Conservation (phyloP, 2,113 vertebrate genomes). For the Syrmaticus mikado region DNA sequence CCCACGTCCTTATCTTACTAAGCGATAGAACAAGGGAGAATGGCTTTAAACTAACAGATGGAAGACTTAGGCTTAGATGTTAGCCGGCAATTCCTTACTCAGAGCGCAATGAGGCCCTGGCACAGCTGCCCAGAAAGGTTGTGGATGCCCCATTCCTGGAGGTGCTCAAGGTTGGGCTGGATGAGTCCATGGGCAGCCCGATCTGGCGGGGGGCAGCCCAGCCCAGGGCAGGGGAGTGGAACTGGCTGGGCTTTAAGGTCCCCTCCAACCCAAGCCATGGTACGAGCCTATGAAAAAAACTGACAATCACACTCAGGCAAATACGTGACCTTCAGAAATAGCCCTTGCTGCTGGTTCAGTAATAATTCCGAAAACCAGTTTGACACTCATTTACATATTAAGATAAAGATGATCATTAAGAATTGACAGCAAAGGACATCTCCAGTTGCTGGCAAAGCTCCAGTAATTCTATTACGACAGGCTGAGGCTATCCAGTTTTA, state of each 20-base stretch:
- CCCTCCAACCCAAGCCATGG: too few relatives aligned
- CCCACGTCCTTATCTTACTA: background rate
- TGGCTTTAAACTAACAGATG: too few relatives aligned
- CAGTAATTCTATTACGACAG: background rate
- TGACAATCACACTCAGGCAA: background rate
- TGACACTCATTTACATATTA: background rate
- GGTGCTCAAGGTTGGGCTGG: too few relatives aligned
- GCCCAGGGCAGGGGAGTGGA: too few relatives aligned
- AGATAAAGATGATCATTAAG: background rate
- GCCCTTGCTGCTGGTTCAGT: background rate
- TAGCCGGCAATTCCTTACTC: too few relatives aligned
- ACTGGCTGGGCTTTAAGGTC: too few relatives aligned
- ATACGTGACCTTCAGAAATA: background rate
- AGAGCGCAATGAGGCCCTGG: too few relatives aligned
- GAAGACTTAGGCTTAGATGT: too few relatives aligned
- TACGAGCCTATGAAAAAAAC: background rate
- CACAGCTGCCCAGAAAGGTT: too few relatives aligned
- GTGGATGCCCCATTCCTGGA: too few relatives aligned
- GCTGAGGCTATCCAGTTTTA: background rate
- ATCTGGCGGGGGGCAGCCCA: too few relatives aligned
- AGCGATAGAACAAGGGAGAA: background rate
- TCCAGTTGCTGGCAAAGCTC: background rate
- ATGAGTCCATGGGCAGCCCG: too few relatives aligned
- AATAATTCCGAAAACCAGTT: background rate
- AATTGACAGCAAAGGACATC: background rate